A percentile compares a stretch with the other conserved stretches of the same genome.
Evolutionary conservation across 2,888 invertebrate species (phyloP).

Genomic region (Phalera bucephala): DNA sequence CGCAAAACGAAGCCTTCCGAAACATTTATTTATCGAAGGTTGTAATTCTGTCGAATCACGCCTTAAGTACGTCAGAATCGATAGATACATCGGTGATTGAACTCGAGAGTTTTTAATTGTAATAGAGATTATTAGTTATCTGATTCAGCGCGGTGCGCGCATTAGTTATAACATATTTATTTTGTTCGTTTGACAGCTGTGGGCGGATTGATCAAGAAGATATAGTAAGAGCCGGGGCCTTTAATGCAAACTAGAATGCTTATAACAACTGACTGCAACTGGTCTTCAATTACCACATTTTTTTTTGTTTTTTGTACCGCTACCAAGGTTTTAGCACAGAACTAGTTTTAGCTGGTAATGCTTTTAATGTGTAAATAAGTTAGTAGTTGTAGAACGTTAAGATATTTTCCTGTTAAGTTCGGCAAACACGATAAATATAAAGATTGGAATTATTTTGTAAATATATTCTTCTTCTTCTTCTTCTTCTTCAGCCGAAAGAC

Average conservation of each 20-base stretch:
- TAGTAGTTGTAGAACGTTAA: too few relatives aligned
- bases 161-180: slow-evolving; percentile 81
- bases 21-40: slow-evolving; percentile 35
- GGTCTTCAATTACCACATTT: slow-evolving; percentile 51
- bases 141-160: slow-evolving; percentile 68
- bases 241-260: slow-evolving; percentile 52
- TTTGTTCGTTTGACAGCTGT: slow-evolving; percentile 78
- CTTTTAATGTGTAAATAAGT: too few relatives aligned
- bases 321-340: slow-evolving; percentile 30
- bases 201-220: slow-evolving; percentile 70
- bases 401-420: too few relatives aligned
- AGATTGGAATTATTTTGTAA: too few relatives aligned
- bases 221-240: slow-evolving; percentile 50
- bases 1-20: slow-evolving; percentile 34
- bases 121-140: slow-evolving; percentile 78
- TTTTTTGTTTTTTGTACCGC: slow-evolving; percentile 41
- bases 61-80: slow-evolving; percentile 34
- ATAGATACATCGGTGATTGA: slow-evolving; percentile 50
- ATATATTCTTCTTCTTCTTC: too few relatives aligned
- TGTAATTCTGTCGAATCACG: slow-evolving; percentile 42
- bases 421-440: too few relatives aligned
- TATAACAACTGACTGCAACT: slow-evolving; percentile 53
- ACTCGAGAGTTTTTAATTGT: slow-evolving; percentile 77
- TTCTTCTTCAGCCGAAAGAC: too few relatives aligned
- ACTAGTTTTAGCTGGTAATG: slow-evolving; percentile 18